Evolutionary conservation across 2,797 vertebrate species (phyloP), one percentile per base, ranked within the genome.

Genomic region (Rhyacichthys aspro): DNA sequence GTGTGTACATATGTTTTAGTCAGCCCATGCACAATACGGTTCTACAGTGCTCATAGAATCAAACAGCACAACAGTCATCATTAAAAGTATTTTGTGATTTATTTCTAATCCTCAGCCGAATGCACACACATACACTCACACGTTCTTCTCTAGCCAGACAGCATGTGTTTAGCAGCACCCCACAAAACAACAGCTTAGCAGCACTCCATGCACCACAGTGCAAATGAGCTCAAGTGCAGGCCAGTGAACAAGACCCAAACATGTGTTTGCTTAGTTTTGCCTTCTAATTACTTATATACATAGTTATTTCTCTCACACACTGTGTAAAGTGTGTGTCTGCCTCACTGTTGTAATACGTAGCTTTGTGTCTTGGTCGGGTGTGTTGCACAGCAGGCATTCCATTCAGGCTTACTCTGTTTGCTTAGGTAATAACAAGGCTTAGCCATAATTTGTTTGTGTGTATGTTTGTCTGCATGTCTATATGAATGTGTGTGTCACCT

Each of bases 231-330:
- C 65, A 65, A 74, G 71, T 65, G 67, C 72, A 77, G 72, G 67
- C 85, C 76, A 79, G 49, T 66, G 68, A 88, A 84, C 67, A 78
- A 84, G 78, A 68, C 64, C 67, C 77, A 81, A 90, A 85, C 87
- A 91, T 89, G 79, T 86, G 82, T 87, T 89, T 70, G 74, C 72
- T 75, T 85, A 87, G 77, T 88, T 89, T 79, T 76, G 74, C 81
- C 82, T 86, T 89, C 76, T 90, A 90, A 91, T 89, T 89, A 87
- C 73, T 83, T 76, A 83, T 82, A 81, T 81, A 86, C 86, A 72
- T 85, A 78, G 85, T 82, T 85, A 83, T 90, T 89, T 76, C 34
- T 82, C 60, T 72, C 47, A 65, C 70, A 62, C 58, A 42, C 45
- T 68, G 67, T 81, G 55, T 71, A 37, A 69, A 46, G 49, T 70